phyloP scores from a whole-genome alignment of 2,888 invertebrate genomes.

The Gari tellinella region DNA sequence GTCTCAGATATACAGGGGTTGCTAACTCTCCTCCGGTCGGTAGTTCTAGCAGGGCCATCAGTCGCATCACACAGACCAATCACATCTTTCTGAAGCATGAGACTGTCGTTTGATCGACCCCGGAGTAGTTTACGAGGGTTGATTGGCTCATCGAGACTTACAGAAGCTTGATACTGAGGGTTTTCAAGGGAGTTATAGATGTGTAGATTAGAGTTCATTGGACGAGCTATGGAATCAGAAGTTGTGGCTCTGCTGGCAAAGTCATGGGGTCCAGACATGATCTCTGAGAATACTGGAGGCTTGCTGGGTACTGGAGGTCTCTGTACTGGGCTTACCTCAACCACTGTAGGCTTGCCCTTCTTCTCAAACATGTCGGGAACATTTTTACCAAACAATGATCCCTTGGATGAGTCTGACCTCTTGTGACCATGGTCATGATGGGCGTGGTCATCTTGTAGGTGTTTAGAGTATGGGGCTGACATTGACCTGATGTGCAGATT shows the following conservation, averaged over 20 bases:
- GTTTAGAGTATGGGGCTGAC: conserved; percentile 74
- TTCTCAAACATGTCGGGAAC: conserved; percentile 27
- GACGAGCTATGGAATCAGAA: conserved; percentile 45
- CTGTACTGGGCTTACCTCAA: conserved; percentile 55
- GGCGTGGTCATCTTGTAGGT: conserved; percentile 38
- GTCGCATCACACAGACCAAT: conserved; percentile 29
- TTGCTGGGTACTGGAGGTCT: conserved; percentile 36
- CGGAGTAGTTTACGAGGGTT: conserved; percentile 34
- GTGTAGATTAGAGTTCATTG: conserved; percentile 57
- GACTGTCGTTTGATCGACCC: conserved; percentile 48
- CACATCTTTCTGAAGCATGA: conserved; percentile 47
- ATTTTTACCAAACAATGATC: conserved; percentile 67
- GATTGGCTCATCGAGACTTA: conserved; percentile 28
- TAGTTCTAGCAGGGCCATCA: not conserved
- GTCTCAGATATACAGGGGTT: not conserved
- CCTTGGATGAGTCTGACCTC: conserved; percentile 71
- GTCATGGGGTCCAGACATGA: conserved; percentile 58
- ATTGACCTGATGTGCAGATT: conserved; percentile 75
- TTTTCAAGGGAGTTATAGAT: conserved; percentile 58
- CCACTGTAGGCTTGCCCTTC: conserved; percentile 47
- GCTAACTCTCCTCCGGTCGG: not conserved
- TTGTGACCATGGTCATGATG: conserved; percentile 36
- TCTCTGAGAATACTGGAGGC: conserved; percentile 31
- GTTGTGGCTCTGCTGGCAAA: conserved; percentile 47
- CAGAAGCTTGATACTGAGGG: conserved; percentile 57